Percentiles rank a stretch among this genome's conserved stretches.
phyloP scores from a whole-genome alignment of 2,113 vertebrate genomes.

The Lamprotornis superbus region DNA sequence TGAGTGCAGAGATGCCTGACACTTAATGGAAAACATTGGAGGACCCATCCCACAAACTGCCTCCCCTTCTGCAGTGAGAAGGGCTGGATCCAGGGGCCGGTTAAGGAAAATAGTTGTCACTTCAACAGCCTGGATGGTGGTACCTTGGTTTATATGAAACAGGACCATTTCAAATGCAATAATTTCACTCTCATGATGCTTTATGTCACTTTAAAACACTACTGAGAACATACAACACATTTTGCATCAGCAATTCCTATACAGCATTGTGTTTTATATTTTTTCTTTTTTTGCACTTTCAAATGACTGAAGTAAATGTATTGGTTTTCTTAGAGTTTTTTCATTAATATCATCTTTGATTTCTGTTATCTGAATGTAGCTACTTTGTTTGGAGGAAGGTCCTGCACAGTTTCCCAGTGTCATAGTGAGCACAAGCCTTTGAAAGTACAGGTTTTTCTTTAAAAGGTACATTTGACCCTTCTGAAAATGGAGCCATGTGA shows the following conservation, averaged over 20 bases:
- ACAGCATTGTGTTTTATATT: background rate
- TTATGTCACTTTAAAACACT: background rate
- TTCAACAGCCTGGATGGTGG: background rate
- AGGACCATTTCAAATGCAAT: background rate
- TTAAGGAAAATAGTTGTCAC: fast-evolving
- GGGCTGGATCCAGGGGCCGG: fast-evolving
- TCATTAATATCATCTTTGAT: background rate
- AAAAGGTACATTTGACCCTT: background rate
- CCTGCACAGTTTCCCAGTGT: background rate
- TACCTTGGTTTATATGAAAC: background rate
- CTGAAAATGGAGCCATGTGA: background rate
- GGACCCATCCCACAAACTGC: background rate
- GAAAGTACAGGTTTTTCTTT: background rate
- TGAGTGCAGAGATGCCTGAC: fast-evolving
- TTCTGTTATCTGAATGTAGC: background rate
- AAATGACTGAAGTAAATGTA: background rate
- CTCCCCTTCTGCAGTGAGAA: background rate
- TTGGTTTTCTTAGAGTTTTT: background rate
- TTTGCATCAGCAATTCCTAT: fast-evolving
- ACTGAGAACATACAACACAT: background rate
- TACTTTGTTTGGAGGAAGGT: background rate
- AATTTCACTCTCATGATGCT: background rate
- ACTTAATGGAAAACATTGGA: background rate
- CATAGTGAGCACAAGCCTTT: background rate
- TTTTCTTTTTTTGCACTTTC: background rate